Conservation (phyloP, 2,113 vertebrate species). For the Gobiocypris rarus region DNA sequence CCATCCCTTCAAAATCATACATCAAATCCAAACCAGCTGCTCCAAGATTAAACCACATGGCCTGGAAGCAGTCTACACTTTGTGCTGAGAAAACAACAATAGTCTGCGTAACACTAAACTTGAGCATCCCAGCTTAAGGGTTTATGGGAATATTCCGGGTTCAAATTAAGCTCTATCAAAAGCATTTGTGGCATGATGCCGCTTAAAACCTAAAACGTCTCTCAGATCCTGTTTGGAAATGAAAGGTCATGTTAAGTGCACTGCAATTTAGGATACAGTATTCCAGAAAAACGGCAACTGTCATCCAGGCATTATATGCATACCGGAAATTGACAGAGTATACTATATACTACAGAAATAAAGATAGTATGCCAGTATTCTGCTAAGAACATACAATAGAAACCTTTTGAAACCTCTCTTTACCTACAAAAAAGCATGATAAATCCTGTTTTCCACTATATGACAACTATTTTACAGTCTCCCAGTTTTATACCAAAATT, state of each 20-base stretch:
- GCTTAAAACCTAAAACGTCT: neutral
- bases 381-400: neutral
- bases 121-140: neutral
- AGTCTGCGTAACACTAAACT: neutral
- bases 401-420: neutral
- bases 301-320: neutral
- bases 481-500: neutral
- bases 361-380: neutral
- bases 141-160: neutral
- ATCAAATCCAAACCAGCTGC: slow-evolving; percentile 16
- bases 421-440: neutral
- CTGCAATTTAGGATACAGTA: neutral
- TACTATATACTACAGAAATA: neutral
- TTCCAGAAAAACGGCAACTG: neutral
- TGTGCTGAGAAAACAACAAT: neutral
- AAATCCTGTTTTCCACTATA: neutral
- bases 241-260: neutral
- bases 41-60: neutral
- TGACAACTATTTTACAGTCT: neutral
- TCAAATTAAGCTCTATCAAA: neutral
- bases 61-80: neutral
- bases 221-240: neutral
- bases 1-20: slow-evolving; percentile 9
- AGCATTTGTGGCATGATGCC: neutral
- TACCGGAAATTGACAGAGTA: neutral